A percentile compares a stretch with the other conserved stretches of the same genome.
These are phyloP conservation scores for Corydoras maculifer DNA, from an alignment of 2,113 vertebrate species.

Conservation along the genomic window DNA sequence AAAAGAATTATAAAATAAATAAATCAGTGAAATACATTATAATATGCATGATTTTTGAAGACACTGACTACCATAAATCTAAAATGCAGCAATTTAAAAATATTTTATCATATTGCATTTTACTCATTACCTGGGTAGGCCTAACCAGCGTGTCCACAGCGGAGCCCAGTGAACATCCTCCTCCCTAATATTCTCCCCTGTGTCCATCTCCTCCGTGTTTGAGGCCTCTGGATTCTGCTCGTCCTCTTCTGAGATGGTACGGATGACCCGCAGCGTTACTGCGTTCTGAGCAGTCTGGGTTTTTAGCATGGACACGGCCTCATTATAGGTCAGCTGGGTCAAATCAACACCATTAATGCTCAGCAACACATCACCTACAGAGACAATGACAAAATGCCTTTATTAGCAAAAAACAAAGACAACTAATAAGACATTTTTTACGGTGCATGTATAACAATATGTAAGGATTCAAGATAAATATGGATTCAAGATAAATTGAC, in stretches of 20 bases:
- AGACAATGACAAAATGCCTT: not conserved
- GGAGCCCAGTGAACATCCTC: conserved; percentile 75
- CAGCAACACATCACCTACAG: conserved; percentile 77
- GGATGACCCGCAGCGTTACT: conserved; percentile 74
- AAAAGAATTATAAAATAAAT: no score
- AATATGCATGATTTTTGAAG: no score
- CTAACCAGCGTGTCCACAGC: conserved; percentile 82
- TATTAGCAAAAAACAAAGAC: not conserved
- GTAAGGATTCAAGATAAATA: no score
- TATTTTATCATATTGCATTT: not conserved
- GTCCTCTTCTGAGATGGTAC: conserved; percentile 63
- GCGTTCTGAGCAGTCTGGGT: conserved; percentile 75
- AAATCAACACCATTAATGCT: conserved; percentile 83
- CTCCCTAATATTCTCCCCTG: conserved; percentile 61
- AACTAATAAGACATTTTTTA: no score
- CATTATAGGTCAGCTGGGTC: conserved; percentile 79
- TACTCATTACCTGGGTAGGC: conserved; percentile 71
- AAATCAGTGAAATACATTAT: no score
- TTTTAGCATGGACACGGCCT: conserved; percentile 82
- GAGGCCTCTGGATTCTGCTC: conserved; percentile 44
- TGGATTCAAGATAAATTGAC: no score
- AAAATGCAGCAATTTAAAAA: not conserved
- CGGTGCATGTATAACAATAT: no score
- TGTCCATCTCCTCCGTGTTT: conserved; percentile 59
- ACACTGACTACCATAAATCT: not conserved